Percentiles rank a stretch among this genome's conserved stretches.
Conservation (phyloP, 2,797 vertebrate species). For the Amblyopsis hoosieri region DNA sequence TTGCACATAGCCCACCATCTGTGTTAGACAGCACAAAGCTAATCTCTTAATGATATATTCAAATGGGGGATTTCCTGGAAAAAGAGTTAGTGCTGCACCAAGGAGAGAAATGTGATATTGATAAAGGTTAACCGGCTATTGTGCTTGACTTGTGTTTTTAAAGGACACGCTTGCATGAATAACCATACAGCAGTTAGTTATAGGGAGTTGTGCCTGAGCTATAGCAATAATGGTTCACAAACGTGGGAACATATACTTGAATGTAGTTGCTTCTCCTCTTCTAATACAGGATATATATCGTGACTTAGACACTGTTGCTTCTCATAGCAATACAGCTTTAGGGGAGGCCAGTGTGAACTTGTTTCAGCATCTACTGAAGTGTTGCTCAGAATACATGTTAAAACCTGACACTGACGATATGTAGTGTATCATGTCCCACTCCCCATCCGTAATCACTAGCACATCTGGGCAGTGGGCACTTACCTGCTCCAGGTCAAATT, state of each 20-base stretch:
- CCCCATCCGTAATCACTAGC: constrained; percentile 12
- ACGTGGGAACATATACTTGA: no score
- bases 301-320: constrained; percentile 17
- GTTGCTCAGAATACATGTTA: constrained; percentile 42
- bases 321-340: constrained; percentile 15
- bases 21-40: constrained; percentile 23
- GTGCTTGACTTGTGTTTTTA: neutral
- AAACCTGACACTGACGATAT: constrained; percentile 40
- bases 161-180: neutral
- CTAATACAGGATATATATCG: constrained; percentile 2
- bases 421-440: neutral
- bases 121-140: constrained; percentile 15
- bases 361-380: constrained; percentile 38
- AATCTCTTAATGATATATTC: constrained; percentile 18
- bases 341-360: constrained; percentile 51
- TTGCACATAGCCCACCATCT: constrained; percentile 18
- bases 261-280: no score
- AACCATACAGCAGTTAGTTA: neutral
- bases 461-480: constrained; percentile 37
- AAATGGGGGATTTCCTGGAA: neutral
- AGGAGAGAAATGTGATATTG: constrained; percentile 15
- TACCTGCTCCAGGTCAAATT: constrained; percentile 7
- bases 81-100: constrained; percentile 9
- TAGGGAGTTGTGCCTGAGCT: neutral
- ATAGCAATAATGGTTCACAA: neutral